Conservation (phyloP, 2,888 invertebrate species). For the Helleia helle region DNA sequence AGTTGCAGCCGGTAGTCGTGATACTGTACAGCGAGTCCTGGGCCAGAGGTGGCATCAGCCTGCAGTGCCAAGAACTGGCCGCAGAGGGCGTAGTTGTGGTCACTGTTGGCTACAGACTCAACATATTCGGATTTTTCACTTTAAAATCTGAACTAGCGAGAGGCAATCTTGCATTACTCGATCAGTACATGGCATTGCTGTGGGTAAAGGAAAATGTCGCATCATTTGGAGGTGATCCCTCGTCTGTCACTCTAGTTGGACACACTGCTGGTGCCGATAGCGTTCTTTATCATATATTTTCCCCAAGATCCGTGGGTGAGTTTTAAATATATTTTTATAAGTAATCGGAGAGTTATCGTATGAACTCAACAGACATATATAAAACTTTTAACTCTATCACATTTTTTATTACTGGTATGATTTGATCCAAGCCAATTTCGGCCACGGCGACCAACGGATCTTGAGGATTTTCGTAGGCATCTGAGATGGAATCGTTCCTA, state of each 20-base stretch:
- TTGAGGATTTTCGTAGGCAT: too few relatives aligned
- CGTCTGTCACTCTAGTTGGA: slow-evolving; percentile 85
- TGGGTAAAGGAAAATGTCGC: slow-evolving; percentile 86
- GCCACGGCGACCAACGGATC: too few relatives aligned
- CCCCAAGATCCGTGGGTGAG: slow-evolving; percentile 77
- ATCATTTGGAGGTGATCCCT: slow-evolving; percentile 86
- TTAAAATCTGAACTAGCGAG: slow-evolving; percentile 72
- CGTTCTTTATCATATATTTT: slow-evolving; percentile 78
- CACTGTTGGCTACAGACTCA: slow-evolving; percentile 79
- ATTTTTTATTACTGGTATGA: too few relatives aligned
- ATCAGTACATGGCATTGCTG: slow-evolving; percentile 85
- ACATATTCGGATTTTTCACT: slow-evolving; percentile 80
- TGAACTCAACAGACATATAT: too few relatives aligned
- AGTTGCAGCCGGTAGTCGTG: slow-evolving; percentile 78
- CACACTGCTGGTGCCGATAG: slow-evolving; percentile 86
- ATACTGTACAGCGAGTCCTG: slow-evolving; percentile 80
- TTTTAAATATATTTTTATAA: too few relatives aligned
- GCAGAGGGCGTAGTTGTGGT: slow-evolving; percentile 81
- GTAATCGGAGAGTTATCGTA: too few relatives aligned
- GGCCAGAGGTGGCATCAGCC: slow-evolving; percentile 58
- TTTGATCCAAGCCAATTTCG: too few relatives aligned
- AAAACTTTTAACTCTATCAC: too few relatives aligned
- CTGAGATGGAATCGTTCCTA: too few relatives aligned
- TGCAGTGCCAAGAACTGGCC: slow-evolving; percentile 82
- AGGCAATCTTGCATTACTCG: slow-evolving; percentile 90